Base-by-base conservation (phyloP, 2,113 vertebrate species). In the Lepus europaeus region DNA sequence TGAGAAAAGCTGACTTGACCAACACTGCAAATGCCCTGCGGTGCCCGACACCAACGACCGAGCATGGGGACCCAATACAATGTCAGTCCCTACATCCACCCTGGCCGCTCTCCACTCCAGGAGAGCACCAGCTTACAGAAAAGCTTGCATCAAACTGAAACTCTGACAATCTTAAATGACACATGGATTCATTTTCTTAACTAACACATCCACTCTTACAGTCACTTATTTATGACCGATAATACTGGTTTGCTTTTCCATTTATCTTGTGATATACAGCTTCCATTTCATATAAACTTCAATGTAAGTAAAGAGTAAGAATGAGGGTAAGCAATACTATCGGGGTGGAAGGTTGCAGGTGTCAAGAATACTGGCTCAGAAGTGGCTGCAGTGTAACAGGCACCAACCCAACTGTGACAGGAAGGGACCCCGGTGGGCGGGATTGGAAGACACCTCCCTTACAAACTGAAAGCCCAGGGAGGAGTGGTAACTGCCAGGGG, bases 331-430 rank as follows among this genome's bases (percentile, higher is more conserved):
- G 22, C 66, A 56, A 69, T 19, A 64, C 29, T 22, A 39, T 1
- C 14, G 12, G 56, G 56, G 56, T 20, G n/a, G 19, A 4, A n/a
- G 36, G 8, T 3, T 76, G 19, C 45, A 85, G 68, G 64, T n/a
- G 72, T 36, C 20, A 61, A 53, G 61, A 82, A 76, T 13, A 63
- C 1, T 22, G 23, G n/a, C 73, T 51, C 23, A 29, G 10, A 49
- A 10, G 63, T 45, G 22, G 23, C 63, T 31, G 7, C n/a, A 45
- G 12, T 31, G 20, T 61, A 82, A 69, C 5, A 22, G 74, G 29
- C n/a, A 39, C n/a, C 5, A 3, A 31, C 49, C 23, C 22, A 61
- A 31, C 68, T 20, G 0, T 1, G 20, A 23, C 0, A 5, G n/a
- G 81, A 85, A 77, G 53, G 51, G 51, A 76, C 5, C 27, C 6